These are phyloP conservation scores for Philereme transversata DNA, from an alignment of 2,888 invertebrate species.

Conservation along the genomic window DNA sequence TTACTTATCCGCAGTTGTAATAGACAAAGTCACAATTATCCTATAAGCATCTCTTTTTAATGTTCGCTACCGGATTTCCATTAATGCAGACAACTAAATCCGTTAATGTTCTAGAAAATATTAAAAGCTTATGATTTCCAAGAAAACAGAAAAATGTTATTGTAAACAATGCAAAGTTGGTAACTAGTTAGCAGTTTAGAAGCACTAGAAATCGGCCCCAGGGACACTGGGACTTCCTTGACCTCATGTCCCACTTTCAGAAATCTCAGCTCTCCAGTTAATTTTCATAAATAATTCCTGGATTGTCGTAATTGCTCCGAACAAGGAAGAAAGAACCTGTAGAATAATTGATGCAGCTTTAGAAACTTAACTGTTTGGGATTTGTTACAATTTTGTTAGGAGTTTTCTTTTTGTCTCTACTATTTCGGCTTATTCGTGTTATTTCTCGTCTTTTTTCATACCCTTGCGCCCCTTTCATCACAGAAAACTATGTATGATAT, in stretches of 20 bases:
- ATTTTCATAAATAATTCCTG: constrained; percentile 42
- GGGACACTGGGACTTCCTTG: constrained; percentile 57
- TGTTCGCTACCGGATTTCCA: no score
- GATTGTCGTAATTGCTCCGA: constrained; percentile 31
- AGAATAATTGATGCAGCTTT: constrained; percentile 16
- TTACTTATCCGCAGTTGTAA: no score
- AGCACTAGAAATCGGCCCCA: constrained; percentile 42
- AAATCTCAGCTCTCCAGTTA: constrained; percentile 37
- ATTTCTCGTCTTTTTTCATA: no score
- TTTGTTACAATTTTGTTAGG: background rate
- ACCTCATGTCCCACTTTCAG: constrained; percentile 62
- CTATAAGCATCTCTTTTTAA: no score
- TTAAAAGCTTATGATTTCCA: constrained; percentile 1
- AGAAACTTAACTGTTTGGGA: background rate
- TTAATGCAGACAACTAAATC: no score
- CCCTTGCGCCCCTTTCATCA: no score
- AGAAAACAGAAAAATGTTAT: constrained; percentile 9
- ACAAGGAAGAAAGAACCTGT: constrained; percentile 10
- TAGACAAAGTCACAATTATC: no score
- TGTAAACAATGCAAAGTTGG: constrained; percentile 19
- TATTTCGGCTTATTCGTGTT: no score
- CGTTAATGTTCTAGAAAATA: no score
- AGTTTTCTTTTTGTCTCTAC: background rate
- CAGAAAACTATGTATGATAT: no score
- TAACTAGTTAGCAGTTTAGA: constrained; percentile 32